These are phyloP conservation scores for Hippocampus abdominalis DNA, from an alignment of 2,113 vertebrate genomes.

Conservation along the genomic window DNA sequence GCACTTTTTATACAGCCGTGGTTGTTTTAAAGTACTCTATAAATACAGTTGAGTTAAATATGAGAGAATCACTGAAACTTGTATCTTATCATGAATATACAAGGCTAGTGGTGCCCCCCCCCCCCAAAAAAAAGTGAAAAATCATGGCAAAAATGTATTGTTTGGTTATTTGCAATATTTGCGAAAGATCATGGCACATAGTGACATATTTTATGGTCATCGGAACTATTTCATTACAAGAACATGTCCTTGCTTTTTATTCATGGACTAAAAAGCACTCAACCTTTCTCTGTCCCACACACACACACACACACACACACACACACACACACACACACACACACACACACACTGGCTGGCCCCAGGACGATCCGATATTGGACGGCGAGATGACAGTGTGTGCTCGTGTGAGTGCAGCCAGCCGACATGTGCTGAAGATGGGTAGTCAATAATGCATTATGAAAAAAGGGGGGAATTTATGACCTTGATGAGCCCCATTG, in stretches of 20 bases:
- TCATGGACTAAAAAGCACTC: conserved; percentile 66
- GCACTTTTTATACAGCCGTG: no score
- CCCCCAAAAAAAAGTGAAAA: not conserved
- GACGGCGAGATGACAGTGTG: conserved; percentile 72
- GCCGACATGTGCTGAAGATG: conserved; percentile 70
- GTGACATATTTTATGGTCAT: conserved; percentile 47
- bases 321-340: conserved; percentile 3
- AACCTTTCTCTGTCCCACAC: conserved; percentile 5
- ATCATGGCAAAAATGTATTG: conserved; percentile 18
- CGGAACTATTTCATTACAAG: conserved; percentile 49
- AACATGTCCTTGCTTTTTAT: conserved; percentile 69
- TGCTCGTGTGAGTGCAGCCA: conserved; percentile 68
- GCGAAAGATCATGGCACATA: conserved; percentile 34
- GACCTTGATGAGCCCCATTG: conserved; percentile 70
- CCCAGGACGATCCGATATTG: conserved; percentile 73
- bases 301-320: conserved; percentile 10
- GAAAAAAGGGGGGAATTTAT: conserved; percentile 66
- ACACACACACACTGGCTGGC: conserved; percentile 27
- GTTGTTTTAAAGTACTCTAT: no score
- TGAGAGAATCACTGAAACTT: no score
- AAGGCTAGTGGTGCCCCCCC: no score
- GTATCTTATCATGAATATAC: no score
- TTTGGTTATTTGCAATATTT: conserved; percentile 19
- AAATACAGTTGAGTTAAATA: no score
- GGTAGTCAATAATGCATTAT: conserved; percentile 75